Evolutionary conservation across 1,140 invertebrate species (phyloP).

Genomic region (Camponotus floridanus): DNA sequence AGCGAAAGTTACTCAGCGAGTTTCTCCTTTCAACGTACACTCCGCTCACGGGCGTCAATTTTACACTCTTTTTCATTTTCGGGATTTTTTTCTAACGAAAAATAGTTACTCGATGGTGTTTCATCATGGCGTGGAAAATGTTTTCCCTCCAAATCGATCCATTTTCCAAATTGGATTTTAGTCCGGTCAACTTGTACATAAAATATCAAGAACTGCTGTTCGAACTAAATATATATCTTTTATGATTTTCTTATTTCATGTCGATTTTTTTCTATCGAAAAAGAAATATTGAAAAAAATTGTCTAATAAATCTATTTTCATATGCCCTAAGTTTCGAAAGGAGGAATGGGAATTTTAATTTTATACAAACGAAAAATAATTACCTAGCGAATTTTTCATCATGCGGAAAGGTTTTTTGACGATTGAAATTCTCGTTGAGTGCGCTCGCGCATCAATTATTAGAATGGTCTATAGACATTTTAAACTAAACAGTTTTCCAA

Average conservation of each 20-base stretch:
- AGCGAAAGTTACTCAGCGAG: background rate
- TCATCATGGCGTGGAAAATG: constrained; percentile 1
- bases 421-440: constrained; percentile 11
- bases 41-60: background rate
- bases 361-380: background rate
- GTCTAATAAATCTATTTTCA: background rate
- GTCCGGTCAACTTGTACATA: background rate
- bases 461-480: background rate
- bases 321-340: background rate
- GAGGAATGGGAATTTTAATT: background rate
- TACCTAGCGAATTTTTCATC: constrained; percentile 7
- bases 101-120: background rate
- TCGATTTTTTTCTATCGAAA: background rate
- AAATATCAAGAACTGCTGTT: background rate
- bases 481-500: background rate
- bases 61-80: background rate
- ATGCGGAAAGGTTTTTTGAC: background rate
- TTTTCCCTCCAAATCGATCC: background rate
- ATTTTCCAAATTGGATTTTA: background rate
- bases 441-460: constrained; percentile 1
- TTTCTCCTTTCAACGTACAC: background rate
- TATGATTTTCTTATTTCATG: background rate
- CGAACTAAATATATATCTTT: background rate
- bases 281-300: background rate
- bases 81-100: constrained; percentile 10